Conservation (phyloP, 2,113 vertebrate species). For the Strix uralensis region DNA sequence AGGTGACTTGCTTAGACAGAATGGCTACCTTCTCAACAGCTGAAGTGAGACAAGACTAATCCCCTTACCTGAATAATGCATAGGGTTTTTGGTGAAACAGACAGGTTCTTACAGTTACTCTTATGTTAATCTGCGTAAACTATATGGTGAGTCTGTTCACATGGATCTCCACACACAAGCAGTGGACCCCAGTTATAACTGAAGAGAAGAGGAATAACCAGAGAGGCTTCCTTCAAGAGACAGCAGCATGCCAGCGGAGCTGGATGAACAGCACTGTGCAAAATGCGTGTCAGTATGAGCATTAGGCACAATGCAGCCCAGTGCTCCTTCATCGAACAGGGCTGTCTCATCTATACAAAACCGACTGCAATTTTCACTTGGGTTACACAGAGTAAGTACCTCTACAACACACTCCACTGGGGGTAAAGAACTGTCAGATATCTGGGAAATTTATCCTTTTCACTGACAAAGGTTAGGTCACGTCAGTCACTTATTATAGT, state of each 20-base stretch:
- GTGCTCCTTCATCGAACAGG: neutral
- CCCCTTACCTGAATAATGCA: neutral
- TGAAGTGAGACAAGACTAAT: neutral
- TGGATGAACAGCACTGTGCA: neutral
- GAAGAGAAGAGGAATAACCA: neutral
- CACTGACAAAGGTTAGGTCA: neutral
- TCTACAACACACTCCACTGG: neutral
- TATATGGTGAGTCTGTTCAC: neutral
- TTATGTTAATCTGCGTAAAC: neutral
- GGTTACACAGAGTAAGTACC: neutral
- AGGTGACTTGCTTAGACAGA: neutral
- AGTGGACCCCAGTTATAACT: neutral
- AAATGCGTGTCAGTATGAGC: neutral
- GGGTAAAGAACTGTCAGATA: neutral
- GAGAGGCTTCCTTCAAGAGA: neutral
- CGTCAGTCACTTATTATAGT: neutral
- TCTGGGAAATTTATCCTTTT: neutral
- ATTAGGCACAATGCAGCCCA: neutral
- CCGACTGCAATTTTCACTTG: neutral
- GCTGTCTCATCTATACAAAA: neutral
- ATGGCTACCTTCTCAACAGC: neutral
- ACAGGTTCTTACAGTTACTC: neutral
- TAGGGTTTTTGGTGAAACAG: neutral
- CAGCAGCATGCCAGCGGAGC: accelerated
- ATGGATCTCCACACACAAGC: neutral